These are phyloP conservation scores for Diogma glabrata DNA, from an alignment of 2,888 invertebrate genomes.

Conservation along the genomic window DNA sequence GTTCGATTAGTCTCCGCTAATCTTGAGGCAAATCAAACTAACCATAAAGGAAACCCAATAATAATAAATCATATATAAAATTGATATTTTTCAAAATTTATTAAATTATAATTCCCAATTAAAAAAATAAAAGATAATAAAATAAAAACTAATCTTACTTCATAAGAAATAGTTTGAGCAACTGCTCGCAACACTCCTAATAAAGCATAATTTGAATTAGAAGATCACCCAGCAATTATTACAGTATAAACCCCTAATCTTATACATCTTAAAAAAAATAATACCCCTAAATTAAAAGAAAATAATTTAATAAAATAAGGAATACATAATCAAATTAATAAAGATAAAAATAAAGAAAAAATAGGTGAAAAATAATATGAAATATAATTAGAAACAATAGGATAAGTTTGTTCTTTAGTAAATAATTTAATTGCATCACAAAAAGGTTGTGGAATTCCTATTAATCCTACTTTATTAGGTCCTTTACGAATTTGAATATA, in stretches of 20 bases:
- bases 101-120: slow-evolving; percentile 43
- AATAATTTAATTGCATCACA: slow-evolving; percentile 63
- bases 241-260: slow-evolving; percentile 52
- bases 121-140: slow-evolving; percentile 37
- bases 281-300: slow-evolving; percentile 45
- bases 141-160: slow-evolving; percentile 46
- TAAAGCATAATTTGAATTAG: slow-evolving; percentile 61
- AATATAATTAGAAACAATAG: slow-evolving; percentile 46
- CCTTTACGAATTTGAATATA: slow-evolving; percentile 65
- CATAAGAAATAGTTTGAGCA: slow-evolving; percentile 67
- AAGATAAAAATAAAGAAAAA: not conserved
- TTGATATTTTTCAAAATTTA: slow-evolving; percentile 41
- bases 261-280: slow-evolving; percentile 54
- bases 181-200: slow-evolving; percentile 55
- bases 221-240: slow-evolving; percentile 53
- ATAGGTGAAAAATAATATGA: slow-evolving; percentile 43
- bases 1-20: slow-evolving; percentile 62
- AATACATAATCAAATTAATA: slow-evolving; percentile 20
- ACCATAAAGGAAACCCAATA: slow-evolving; percentile 42
- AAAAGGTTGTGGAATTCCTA: slow-evolving; percentile 57
- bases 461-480: slow-evolving; percentile 54
- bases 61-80: slow-evolving; percentile 43
- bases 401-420: slow-evolving; percentile 49
- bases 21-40: slow-evolving; percentile 46
- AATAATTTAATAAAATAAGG: slow-evolving; percentile 44